Evolutionary conservation across 2,797 vertebrate genomes (phyloP).

Genomic region (Eulemur coronatus): DNA sequence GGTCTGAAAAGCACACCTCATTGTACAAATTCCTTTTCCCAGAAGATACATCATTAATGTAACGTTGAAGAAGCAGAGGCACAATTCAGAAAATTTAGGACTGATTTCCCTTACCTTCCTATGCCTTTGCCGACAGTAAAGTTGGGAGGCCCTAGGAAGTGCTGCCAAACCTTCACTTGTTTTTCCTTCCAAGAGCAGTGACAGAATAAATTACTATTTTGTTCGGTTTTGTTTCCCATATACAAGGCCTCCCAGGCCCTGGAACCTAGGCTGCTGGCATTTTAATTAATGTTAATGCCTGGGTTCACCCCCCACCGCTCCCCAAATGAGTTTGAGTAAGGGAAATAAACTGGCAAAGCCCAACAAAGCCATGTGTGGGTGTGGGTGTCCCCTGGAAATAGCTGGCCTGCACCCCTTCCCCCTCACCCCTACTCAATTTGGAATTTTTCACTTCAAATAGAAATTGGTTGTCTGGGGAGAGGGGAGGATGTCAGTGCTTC

Average conservation of each 20-base stretch:
- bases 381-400: not conserved
- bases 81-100: not conserved
- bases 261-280: conserved; percentile 14
- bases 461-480: not conserved
- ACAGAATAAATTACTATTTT: conserved; percentile 25
- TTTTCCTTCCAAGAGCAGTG: not conserved
- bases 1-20: not conserved
- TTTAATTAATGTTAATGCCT: conserved; percentile 59
- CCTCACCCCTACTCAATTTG: not conserved
- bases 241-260: not conserved
- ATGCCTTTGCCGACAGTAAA: not conserved
- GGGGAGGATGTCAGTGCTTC: not conserved
- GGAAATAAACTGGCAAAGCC: conserved; percentile 12
- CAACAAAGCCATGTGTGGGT: not conserved
- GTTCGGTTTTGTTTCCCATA: conserved; percentile 23
- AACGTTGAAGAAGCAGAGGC: not conserved
- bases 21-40: not conserved
- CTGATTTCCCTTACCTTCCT: not conserved
- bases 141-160: not conserved
- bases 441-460: conserved; percentile 22
- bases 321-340: not conserved
- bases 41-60: not conserved
- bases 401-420: not conserved
- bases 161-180: not conserved
- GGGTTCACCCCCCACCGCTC: not conserved